Percentiles rank a stretch among this genome's conserved stretches.
phyloP scores from a whole-genome alignment of 2,888 invertebrate species.

The Lithosia quadra region DNA sequence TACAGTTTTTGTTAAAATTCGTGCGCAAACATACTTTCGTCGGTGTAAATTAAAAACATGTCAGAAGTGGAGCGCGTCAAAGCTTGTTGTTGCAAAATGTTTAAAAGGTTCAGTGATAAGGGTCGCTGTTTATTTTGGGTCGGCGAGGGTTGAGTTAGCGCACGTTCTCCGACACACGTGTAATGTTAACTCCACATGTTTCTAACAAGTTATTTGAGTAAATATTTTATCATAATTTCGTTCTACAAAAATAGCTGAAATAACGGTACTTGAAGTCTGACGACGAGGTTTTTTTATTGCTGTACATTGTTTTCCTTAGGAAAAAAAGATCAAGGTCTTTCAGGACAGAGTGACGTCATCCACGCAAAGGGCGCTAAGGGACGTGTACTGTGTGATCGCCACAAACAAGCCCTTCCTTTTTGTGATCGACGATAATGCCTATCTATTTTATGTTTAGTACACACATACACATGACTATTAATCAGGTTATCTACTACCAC shows the following conservation, averaged over 20 bases:
- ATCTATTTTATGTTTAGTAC: too few species aligned
- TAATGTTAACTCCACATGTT: slow-evolving; percentile 9
- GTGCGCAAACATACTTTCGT: background rate
- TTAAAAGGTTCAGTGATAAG: slow-evolving; percentile 9
- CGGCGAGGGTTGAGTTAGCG: background rate
- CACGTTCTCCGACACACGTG: background rate
- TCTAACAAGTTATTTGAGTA: slow-evolving; percentile 1
- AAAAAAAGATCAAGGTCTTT: too few species aligned
- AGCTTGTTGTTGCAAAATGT: slow-evolving; percentile 11
- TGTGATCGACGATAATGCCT: too few species aligned
- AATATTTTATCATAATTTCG: slow-evolving; percentile 14
- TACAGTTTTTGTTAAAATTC: background rate
- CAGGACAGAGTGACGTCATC: too few species aligned
- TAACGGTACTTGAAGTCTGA: background rate
- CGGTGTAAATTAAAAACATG: slow-evolving; percentile 14
- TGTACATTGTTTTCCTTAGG: background rate
- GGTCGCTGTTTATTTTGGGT: slow-evolving; percentile 10
- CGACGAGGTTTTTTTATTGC: background rate
- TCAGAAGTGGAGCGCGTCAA: background rate
- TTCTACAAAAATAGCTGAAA: background rate
- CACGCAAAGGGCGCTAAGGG: too few species aligned
- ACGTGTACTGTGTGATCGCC: too few species aligned
- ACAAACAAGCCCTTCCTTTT: too few species aligned
- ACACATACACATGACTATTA: too few species aligned
- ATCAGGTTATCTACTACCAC: too few species aligned